Percentiles rank a stretch among this genome's conserved stretches.
phyloP scores from a whole-genome alignment of 2,797 vertebrate genomes.

The Cyclura pinguis region DNA sequence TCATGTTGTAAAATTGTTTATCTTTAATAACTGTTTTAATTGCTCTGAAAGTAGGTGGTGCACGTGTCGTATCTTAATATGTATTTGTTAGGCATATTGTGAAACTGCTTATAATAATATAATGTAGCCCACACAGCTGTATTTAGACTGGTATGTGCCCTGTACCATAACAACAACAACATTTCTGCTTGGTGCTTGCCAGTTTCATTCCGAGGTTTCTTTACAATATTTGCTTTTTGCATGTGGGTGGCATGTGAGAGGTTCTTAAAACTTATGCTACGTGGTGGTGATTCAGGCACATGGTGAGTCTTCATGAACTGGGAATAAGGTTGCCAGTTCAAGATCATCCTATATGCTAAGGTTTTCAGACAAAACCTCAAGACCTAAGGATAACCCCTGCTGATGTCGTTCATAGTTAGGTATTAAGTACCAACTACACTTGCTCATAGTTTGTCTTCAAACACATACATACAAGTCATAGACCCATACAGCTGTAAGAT shows the following conservation, averaged over 20 bases:
- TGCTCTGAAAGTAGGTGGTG: conserved; percentile 35
- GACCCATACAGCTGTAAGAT: too few relatives aligned
- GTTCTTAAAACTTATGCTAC: background rate
- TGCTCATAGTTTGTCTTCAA: too few relatives aligned
- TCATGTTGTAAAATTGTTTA: conserved; percentile 40
- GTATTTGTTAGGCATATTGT: conserved; percentile 2
- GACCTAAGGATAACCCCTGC: too few relatives aligned
- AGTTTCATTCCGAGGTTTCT: background rate
- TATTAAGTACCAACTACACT: too few relatives aligned
- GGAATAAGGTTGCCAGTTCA: too few relatives aligned
- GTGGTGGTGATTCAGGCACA: background rate
- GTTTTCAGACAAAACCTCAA: too few relatives aligned
- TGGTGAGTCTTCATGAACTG: background rate
- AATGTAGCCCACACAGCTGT: conserved; percentile 2
- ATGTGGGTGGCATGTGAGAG: background rate
- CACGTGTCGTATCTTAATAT: conserved; percentile 22
- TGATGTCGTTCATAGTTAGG: too few relatives aligned
- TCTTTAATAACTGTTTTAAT: conserved; percentile 51
- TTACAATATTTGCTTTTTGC: background rate
- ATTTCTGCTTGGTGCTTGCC: background rate
- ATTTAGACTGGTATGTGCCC: background rate
- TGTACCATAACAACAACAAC: background rate
- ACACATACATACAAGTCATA: too few relatives aligned
- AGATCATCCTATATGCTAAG: too few relatives aligned
- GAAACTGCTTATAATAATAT: conserved; percentile 3